phyloP scores from a whole-genome alignment of 2,888 invertebrate species.

The Adelognathus sp. region DNA sequence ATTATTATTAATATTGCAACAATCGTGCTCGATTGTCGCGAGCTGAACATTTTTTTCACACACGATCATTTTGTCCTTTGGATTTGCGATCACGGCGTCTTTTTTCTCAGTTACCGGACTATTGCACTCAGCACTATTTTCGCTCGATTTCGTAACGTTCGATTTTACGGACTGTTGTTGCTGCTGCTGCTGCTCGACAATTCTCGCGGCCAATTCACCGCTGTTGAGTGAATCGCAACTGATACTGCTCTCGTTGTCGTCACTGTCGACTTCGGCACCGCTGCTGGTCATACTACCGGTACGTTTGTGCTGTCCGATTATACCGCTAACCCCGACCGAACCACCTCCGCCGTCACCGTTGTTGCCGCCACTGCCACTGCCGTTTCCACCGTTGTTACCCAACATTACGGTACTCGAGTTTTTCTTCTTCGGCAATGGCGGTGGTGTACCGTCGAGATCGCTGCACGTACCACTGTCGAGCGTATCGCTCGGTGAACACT shows the following conservation, averaged over 20 bases:
- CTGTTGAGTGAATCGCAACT: conserved; percentile 92
- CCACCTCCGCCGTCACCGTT: too few relatives aligned
- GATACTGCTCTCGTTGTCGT: conserved; percentile 88
- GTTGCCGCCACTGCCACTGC: conserved; percentile 82
- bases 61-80: background rate
- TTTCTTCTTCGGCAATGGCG: conserved; percentile 87
- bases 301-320: conserved; percentile 81
- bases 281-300: conserved; percentile 85
- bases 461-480: conserved; percentile 93
- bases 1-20: conserved; percentile 39
- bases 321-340: conserved; percentile 81
- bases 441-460: conserved; percentile 89
- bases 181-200: conserved; percentile 40
- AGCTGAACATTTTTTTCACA: conserved; percentile 33
- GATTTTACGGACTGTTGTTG: too few relatives aligned
- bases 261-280: conserved; percentile 86
- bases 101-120: conserved; percentile 71
- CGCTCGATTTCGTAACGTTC: conserved; percentile 68
- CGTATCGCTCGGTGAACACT: conserved; percentile 92
- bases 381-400: conserved; percentile 72
- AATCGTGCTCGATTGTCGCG: conserved; percentile 26
- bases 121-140: conserved; percentile 79
- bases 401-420: conserved; percentile 78
- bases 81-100: background rate
- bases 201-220: conserved; percentile 83